Base-by-base conservation (phyloP, 1,140 invertebrate species). In the Drosophila triauraria region DNA sequence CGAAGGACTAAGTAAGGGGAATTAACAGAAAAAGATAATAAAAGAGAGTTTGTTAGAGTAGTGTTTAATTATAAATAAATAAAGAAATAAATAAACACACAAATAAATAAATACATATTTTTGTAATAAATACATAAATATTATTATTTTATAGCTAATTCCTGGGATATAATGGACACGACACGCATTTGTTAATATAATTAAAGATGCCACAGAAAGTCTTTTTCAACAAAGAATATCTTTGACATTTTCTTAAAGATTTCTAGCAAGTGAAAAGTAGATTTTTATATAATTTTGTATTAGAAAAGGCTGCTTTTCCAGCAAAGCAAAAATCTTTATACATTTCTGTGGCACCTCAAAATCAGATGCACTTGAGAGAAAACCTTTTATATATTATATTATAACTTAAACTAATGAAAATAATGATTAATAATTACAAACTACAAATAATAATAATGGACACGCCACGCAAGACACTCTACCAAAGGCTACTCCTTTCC, bases 1-100 rank as follows among this genome's bases (percentile, higher is more conserved):
- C 97, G 93, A 97, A 97, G 72, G 96, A 96, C 96, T 97, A 94
- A 9, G n/a, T 5, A n/a, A n/a, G n/a, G n/a, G n/a, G n/a, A n/a
- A n/a, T n/a, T n/a, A n/a, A n/a, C n/a, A n/a, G n/a, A n/a, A n/a
- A n/a, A n/a, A n/a, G n/a, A n/a, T n/a, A n/a, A n/a, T n/a, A n/a
- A n/a, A n/a, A n/a, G n/a, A n/a, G n/a, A n/a, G n/a, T n/a, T n/a
- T n/a, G n/a, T n/a, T n/a, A n/a, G n/a, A n/a, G n/a, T n/a, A n/a
- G n/a, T n/a, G n/a, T n/a, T n/a, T n/a, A n/a, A n/a, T n/a, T n/a
- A n/a, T n/a, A 42, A 42, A 9, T 30, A 20, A 20, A 20, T 20
- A 20, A 20, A 20, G 20, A 23, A 54, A 23, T n/a, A 40, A 47
- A 44, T 46, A 20, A 46, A 15, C 44, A 3, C 40, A 65, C 3